phyloP scores from a whole-genome alignment of 2,888 invertebrate genomes.

The Spatulosminthurus flaviceps region DNA sequence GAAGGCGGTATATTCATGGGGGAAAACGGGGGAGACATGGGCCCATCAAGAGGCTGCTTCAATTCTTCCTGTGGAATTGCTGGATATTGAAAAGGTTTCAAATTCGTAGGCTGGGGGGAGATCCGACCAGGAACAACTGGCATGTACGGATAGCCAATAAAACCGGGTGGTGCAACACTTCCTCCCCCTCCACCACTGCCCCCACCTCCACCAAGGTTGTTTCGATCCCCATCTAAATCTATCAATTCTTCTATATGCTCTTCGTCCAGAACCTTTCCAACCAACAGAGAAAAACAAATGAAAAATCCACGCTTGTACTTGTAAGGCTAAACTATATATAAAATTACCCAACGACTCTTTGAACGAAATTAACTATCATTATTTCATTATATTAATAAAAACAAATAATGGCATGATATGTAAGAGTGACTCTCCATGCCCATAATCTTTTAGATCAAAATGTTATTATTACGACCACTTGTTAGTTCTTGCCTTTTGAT shows the following conservation, averaged over 20 bases:
- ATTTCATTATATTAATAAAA: no score
- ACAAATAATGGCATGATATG: no score
- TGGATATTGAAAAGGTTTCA: conserved; percentile 77
- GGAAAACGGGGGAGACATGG: conserved; percentile 50
- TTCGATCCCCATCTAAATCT: conserved; percentile 74
- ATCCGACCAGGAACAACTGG: conserved; percentile 72
- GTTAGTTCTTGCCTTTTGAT: conserved; percentile 80
- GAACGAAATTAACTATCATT: no score
- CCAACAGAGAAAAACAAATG: neutral
- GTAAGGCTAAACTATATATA: no score
- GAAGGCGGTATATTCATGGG: conserved; percentile 52
- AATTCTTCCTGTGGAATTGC: conserved; percentile 65
- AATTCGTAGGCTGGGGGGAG: conserved; percentile 65
- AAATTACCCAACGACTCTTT: no score
- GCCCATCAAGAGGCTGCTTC: conserved; percentile 55
- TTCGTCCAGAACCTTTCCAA: conserved; percentile 76
- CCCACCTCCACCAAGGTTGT: conserved; percentile 69
- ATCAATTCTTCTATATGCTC: conserved; percentile 73
- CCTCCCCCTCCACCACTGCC: conserved; percentile 64
- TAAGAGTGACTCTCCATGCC: no score
- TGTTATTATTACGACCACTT: no score
- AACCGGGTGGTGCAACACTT: conserved; percentile 69
- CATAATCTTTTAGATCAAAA: no score
- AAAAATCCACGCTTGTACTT: no score
- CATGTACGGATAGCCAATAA: conserved; percentile 81